Conservation (phyloP, 2,888 invertebrate species). For the Apodemia duryi region DNA sequence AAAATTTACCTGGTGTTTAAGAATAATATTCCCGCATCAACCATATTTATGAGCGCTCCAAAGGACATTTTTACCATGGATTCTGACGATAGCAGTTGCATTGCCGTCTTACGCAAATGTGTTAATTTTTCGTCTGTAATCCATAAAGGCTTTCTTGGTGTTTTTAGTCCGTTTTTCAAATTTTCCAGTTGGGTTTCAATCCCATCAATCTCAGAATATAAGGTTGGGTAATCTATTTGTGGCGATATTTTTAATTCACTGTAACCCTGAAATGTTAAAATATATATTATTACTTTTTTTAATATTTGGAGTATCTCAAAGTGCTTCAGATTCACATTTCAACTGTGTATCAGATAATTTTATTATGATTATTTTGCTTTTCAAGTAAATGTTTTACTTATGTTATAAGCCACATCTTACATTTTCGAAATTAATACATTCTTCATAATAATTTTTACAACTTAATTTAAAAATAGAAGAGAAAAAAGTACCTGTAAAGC, state of each 20-base stretch:
- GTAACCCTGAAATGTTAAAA: conserved; percentile 48
- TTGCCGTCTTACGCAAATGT: conserved; percentile 39
- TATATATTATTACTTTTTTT: too few relatives aligned
- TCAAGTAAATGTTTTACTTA: too few relatives aligned
- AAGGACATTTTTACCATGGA: conserved; percentile 57
- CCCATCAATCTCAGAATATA: conserved; percentile 43
- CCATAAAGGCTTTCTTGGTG: conserved; percentile 53
- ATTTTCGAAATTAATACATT: too few relatives aligned
- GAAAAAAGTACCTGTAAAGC: conserved; percentile 54
- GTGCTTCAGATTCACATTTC: too few relatives aligned
- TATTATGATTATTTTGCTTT: too few relatives aligned
- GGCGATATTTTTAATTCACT: conserved; percentile 47
- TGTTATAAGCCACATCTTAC: too few relatives aligned
- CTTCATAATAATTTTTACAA: too few relatives aligned
- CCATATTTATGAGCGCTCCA: conserved; percentile 53
- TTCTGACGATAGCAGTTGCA: conserved; percentile 50
- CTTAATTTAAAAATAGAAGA: not conserved
- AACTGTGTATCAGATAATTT: too few relatives aligned
- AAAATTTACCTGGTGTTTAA: conserved; percentile 56
- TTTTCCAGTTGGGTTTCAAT: conserved; percentile 42
- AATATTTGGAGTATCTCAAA: too few relatives aligned
- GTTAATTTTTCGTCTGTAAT: conserved; percentile 51
- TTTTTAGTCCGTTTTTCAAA: conserved; percentile 44
- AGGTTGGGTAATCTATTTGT: conserved; percentile 47
- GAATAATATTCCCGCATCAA: conserved; percentile 65